Evolutionary conservation across 2,888 invertebrate species (phyloP).

Genomic region (Lamellibrachia columna): DNA sequence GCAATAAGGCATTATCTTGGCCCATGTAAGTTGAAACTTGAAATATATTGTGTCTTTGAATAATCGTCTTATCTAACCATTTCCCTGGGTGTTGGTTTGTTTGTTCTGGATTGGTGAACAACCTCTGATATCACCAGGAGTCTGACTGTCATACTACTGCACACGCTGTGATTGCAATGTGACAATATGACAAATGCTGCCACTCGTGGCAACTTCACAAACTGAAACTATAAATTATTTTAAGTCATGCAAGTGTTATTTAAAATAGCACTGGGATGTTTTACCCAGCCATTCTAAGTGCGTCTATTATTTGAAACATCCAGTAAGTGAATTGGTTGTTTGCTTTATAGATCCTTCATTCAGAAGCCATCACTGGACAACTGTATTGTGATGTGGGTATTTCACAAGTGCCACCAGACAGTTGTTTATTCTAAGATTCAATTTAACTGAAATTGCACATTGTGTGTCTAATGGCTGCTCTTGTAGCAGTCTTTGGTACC

Average conservation of each 20-base stretch:
- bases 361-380: neutral
- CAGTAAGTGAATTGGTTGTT: neutral
- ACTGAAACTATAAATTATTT: neutral
- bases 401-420: neutral
- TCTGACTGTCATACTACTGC: neutral
- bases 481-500: neutral
- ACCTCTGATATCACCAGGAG: neutral
- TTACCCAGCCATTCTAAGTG: neutral
- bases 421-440: neutral
- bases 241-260: neutral
- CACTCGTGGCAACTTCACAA: neutral
- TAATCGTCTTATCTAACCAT: neutral
- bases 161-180: neutral
- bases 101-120: neutral
- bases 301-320: neutral
- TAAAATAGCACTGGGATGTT: neutral
- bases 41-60: too few species aligned
- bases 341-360: neutral
- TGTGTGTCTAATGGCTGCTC: neutral
- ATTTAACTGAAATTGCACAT: neutral
- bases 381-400: neutral
- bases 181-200: neutral
- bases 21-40: too few species aligned
- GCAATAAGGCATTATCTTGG: too few species aligned
- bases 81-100: neutral